Evolutionary conservation across 2,113 vertebrate species (phyloP).

Genomic region (Pteruthius melanotis): DNA sequence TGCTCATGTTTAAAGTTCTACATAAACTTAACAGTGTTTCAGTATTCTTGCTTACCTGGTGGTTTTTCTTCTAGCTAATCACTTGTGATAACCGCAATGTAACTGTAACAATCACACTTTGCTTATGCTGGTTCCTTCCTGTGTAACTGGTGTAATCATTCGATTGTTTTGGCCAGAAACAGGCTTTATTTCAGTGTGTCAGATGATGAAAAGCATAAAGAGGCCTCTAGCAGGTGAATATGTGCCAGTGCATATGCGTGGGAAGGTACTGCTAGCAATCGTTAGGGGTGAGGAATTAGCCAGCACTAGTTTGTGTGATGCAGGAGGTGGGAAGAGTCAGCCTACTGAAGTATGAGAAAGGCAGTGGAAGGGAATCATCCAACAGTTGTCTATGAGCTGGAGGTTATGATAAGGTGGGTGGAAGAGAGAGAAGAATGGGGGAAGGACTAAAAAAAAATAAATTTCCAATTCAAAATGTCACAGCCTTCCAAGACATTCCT

Average conservation of each 20-base stretch:
- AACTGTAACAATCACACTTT: background rate
- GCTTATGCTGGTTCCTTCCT: background rate
- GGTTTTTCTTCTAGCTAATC: background rate
- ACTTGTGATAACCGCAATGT: background rate
- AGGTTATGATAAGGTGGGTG: background rate
- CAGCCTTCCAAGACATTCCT: background rate
- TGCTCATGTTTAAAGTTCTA: background rate
- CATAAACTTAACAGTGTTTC: background rate
- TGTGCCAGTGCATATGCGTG: background rate
- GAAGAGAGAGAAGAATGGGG: background rate
- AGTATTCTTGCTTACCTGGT: background rate
- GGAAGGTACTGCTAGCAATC: background rate
- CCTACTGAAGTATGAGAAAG: background rate
- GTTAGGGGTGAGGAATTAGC: background rate
- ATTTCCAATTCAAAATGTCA: background rate
- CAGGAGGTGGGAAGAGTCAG: constrained; percentile 3
- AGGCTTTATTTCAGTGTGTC: background rate
- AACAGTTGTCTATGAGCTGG: background rate
- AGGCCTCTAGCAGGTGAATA: background rate
- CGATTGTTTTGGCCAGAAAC: background rate
- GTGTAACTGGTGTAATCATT: background rate
- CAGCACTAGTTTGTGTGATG: background rate
- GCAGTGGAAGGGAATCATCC: background rate
- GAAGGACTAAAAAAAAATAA: background rate
- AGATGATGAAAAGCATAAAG: background rate